Percentiles rank a stretch among this genome's conserved stretches.
Conservation (phyloP, 2,888 invertebrate species). For the Andrena hattorfiana region DNA sequence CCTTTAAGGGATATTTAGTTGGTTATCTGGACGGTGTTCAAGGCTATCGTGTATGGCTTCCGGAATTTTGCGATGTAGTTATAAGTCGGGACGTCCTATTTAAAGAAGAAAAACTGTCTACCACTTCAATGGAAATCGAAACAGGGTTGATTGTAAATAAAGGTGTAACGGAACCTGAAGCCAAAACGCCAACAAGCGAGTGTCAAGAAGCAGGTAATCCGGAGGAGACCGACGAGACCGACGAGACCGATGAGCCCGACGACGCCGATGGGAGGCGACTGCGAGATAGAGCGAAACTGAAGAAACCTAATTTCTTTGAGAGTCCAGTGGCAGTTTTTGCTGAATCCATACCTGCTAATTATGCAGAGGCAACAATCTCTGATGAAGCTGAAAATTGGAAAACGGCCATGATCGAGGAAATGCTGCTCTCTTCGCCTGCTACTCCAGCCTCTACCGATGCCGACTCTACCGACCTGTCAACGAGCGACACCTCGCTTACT, state of each 20-base stretch:
- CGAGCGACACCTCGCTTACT: not conserved
- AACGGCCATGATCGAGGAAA: not conserved
- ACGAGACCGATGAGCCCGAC: too few species aligned
- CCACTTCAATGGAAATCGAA: not conserved
- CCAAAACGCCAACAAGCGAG: not conserved
- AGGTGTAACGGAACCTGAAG: not conserved
- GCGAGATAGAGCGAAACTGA: not conserved
- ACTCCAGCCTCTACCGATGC: not conserved
- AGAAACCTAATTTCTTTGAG: not conserved
- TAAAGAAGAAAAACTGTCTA: not conserved
- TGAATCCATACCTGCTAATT: not conserved
- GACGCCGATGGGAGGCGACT: not conserved
- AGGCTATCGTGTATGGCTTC: constrained; percentile 2
- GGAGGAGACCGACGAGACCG: not conserved
- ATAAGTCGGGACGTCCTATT: not conserved
- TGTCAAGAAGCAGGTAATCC: not conserved
- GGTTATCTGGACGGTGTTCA: constrained; percentile 3
- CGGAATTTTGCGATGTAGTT: not conserved
- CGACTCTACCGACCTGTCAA: not conserved
- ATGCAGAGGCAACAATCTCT: not conserved
- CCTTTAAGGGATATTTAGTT: not conserved
- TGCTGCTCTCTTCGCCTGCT: not conserved
- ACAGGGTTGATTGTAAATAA: not conserved
- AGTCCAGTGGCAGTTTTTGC: not conserved
- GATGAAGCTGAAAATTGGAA: constrained; percentile 1